Conservation (phyloP, 2,797 vertebrate species). For the Microctenopoma steveboyesi region DNA sequence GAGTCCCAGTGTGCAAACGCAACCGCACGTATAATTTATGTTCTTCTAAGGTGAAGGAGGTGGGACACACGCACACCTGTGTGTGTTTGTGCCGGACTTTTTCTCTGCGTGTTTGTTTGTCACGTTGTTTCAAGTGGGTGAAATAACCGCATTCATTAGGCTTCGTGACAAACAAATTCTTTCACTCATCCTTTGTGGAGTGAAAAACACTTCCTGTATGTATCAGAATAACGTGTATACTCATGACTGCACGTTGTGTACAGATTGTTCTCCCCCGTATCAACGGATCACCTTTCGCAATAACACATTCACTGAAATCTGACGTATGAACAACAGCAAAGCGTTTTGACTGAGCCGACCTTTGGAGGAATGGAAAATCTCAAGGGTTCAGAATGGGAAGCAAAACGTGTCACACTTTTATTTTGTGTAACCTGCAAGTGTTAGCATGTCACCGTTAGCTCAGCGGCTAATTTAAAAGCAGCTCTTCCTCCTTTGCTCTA, state of each 20-base stretch:
- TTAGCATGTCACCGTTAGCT: not conserved
- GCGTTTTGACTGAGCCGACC: not conserved
- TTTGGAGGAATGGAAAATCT: not conserved
- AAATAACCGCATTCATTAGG: no score
- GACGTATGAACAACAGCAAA: not conserved
- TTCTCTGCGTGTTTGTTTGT: not conserved
- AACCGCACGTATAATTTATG: conserved; percentile 24
- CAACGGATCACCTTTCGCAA: not conserved
- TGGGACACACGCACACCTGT: not conserved
- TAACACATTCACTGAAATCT: not conserved
- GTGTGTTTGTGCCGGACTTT: not conserved
- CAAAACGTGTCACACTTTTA: not conserved
- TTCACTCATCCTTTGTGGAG: no score
- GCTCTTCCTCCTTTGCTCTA: not conserved
- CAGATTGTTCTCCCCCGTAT: not conserved
- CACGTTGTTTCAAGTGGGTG: not conserved
- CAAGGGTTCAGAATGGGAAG: not conserved
- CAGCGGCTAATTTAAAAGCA: not conserved
- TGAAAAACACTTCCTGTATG: not conserved
- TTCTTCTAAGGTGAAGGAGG: conserved; percentile 17
- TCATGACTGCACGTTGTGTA: not conserved
- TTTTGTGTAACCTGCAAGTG: not conserved
- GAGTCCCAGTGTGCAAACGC: conserved; percentile 31
- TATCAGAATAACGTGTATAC: no score
- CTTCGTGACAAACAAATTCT: no score